Percentiles rank a stretch among this genome's conserved stretches.
Evolutionary conservation across 2,113 vertebrate species (phyloP).

Genomic region (Charina bottae): DNA sequence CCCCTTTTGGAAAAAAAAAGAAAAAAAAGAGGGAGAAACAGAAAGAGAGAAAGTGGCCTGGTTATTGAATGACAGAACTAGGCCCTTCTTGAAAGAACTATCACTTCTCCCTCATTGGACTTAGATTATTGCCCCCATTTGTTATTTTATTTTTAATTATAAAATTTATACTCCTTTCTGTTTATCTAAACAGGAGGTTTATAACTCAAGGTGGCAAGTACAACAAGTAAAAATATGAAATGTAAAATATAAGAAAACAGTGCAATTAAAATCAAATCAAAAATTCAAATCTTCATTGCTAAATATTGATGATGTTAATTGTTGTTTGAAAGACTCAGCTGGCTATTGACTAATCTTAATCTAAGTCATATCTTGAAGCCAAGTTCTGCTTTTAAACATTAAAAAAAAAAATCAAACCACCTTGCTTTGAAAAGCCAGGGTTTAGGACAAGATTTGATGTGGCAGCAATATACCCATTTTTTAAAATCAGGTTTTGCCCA

Average conservation of each 20-base stretch:
- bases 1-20: neutral
- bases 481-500: neutral
- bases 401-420: neutral
- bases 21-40: neutral
- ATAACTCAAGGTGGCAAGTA: neutral
- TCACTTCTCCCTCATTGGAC: neutral
- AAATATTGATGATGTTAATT: neutral
- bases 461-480: neutral
- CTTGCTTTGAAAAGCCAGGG: neutral
- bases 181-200: neutral
- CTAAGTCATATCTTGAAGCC: neutral
- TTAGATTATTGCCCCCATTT: neutral
- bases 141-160: neutral
- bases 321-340: neutral
- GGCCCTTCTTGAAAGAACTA: too few species aligned
- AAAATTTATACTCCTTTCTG: neutral
- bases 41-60: neutral
- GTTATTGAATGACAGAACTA: neutral
- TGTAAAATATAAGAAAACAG: neutral
- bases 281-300: neutral
- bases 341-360: neutral
- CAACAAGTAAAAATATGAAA: neutral
- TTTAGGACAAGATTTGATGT: neutral
- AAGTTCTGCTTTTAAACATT: neutral
- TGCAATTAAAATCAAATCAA: neutral